Base-by-base conservation (phyloP, 1,140 invertebrate species). In the Polypedilum vanderplanki region DNA sequence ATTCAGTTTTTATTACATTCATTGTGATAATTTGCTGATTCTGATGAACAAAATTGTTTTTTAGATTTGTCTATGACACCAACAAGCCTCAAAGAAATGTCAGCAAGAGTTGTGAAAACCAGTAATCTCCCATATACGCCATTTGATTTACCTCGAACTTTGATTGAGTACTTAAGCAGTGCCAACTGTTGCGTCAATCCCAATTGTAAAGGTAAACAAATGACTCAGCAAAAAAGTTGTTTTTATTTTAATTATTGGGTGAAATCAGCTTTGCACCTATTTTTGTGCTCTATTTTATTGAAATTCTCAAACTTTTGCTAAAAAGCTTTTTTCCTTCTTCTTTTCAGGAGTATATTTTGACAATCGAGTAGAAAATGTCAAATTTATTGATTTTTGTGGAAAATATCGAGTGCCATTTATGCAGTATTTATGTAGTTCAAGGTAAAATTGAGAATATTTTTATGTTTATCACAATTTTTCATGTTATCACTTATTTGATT, bases 341-440 rank as follows among this genome's bases (percentile, higher is more conserved):
- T 3, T 84, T 85, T 15, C 82, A 97, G 95, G 97, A 80, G 97
- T 99, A 2, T 99, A 96, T 83, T 99, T 99, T 83, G 92, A 98
- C 79, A 96, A 94, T 77, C 86, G 95, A 73, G 93, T 98, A 9
- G 97, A 99, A 80, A 96, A 98, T 80, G 92, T 99, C 7, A 99
- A 99, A 83, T 99, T 99, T 84, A 97, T 99, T 0, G 98, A 99
- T 81, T 99, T 99, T 81, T 99, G 98, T 81, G 98, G 98, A 5
- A 98, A 98, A 83, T 99, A 98, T 83, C 88, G 95, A 70, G 89
- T 99, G n/a, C 98, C 98, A 0, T 83, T 70, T 18, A 20, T 70
- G 65, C 65, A 70, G 65, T 99, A 98, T 81, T 85, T 99, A 17
- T 99, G 98, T 84, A 98, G 95, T 73, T 94, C 95, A 9, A 91